These are phyloP conservation scores for Muricea muricata DNA, from an alignment of 92 coral and sea anemone species.

Conservation along the genomic window DNA sequence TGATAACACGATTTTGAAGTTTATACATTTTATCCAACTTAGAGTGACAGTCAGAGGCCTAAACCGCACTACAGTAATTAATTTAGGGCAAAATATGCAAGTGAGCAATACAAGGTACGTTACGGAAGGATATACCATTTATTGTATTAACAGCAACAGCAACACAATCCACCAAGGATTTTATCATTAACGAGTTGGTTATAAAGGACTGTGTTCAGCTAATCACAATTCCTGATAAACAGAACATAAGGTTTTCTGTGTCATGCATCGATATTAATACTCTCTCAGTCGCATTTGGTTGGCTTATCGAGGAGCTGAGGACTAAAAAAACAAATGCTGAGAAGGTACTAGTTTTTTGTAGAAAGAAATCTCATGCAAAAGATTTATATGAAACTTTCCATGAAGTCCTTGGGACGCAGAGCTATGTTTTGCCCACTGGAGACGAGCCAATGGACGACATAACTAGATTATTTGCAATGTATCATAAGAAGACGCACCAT, in stretches of 20 bases:
- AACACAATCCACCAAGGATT: constrained; percentile 8
- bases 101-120: too few relatives aligned
- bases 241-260: constrained; percentile 44
- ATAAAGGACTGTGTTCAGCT: constrained; percentile 53
- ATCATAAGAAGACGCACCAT: constrained; percentile 52
- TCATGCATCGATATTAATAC: constrained; percentile 17
- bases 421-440: constrained; percentile 45
- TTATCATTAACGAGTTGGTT: constrained; percentile 36
- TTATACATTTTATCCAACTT: too few relatives aligned
- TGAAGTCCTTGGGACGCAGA: constrained; percentile 39
- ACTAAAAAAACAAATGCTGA: constrained; percentile 20
- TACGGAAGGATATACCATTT: constrained; percentile 44
- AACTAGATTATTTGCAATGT: constrained; percentile 64
- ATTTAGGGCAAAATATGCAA: too few relatives aligned
- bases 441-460: constrained; percentile 63
- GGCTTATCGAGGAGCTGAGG: constrained; percentile 48
- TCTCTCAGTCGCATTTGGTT: constrained; percentile 34
- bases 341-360: constrained; percentile 63
- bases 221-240: constrained; percentile 29
- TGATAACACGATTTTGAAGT: too few relatives aligned
- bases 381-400: constrained; percentile 62
- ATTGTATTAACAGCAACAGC: constrained; percentile 59
- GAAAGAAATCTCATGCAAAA: constrained; percentile 45
- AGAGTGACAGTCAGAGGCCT: too few relatives aligned
- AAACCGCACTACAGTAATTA: too few relatives aligned